Conservation (phyloP, 2,113 vertebrate species). For the Eublepharis macularius region DNA sequence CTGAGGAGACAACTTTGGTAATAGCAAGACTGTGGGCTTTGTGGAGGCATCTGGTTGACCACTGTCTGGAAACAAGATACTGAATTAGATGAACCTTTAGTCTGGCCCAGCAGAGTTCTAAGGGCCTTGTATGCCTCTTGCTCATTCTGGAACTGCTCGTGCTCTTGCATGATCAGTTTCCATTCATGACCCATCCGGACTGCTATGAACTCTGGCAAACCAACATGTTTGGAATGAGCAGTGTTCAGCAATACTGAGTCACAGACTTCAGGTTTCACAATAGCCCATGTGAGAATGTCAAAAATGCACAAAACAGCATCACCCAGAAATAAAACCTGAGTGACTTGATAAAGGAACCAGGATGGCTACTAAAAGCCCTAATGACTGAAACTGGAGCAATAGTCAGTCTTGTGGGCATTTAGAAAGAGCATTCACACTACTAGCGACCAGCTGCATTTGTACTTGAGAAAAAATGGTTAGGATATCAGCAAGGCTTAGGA, state of each 20-base stretch:
- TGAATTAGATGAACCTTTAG: background rate
- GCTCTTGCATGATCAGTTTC: conserved; percentile 9
- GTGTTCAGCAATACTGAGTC: conserved; percentile 27
- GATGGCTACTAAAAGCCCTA: conserved; percentile 29
- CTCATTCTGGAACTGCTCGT: conserved; percentile 21
- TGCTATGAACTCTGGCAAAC: background rate
- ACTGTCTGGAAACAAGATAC: background rate
- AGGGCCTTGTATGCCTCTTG: background rate
- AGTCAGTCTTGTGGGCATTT: conserved; percentile 15
- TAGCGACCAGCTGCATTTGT: conserved; percentile 40
- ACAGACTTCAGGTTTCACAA: background rate
- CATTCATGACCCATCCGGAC: conserved; percentile 8
- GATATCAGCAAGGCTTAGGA: conserved; percentile 12
- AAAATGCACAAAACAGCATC: conserved; percentile 3
- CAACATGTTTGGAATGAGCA: conserved; percentile 17
- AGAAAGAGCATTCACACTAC: conserved; percentile 11
- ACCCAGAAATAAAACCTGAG: background rate
- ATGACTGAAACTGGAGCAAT: conserved; percentile 17
- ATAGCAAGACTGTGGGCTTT: background rate
- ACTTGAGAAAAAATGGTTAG: conserved; percentile 35
- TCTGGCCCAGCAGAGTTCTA: background rate
- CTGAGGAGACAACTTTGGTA: background rate
- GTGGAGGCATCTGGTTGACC: background rate
- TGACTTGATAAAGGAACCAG: background rate
- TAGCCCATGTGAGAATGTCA: background rate